Conservation (phyloP, 2,888 invertebrate species). For the Lithophane ornitopus region DNA sequence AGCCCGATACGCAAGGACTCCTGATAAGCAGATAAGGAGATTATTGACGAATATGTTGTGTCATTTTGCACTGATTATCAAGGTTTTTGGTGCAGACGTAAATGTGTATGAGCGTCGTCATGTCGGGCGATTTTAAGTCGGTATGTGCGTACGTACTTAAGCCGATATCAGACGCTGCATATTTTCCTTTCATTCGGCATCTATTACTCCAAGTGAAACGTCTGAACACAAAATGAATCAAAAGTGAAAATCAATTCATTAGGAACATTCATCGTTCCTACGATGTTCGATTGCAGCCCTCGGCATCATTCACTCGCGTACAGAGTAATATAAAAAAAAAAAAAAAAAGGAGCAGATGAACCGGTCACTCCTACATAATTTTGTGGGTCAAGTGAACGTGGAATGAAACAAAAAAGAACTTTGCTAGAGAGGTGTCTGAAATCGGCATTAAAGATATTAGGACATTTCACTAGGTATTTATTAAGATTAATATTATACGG, state of each 20-base stretch:
- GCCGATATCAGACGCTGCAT: not conserved
- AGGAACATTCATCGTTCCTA: no score
- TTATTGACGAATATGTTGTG: slow-evolving; percentile 34
- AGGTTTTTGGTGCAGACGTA: not conserved
- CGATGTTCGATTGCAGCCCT: not conserved
- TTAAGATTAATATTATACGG: no score
- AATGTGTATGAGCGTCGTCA: slow-evolving; percentile 8
- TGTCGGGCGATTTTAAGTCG: slow-evolving; percentile 6
- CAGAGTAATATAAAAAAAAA: not conserved
- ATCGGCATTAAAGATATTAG: not conserved
- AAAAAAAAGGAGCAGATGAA: not conserved
- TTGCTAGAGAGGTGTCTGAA: not conserved
- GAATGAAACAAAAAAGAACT: not conserved
- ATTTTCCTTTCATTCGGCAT: not conserved
- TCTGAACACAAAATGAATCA: not conserved
- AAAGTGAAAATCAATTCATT: no score
- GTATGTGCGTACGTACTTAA: slow-evolving; percentile 4
- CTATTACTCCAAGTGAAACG: not conserved
- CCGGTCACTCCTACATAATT: no score
- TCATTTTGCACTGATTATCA: slow-evolving; percentile 38
- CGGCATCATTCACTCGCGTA: not conserved
- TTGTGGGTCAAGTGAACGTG: not conserved
- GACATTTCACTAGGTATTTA: no score
- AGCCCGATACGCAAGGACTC: slow-evolving; percentile 14
- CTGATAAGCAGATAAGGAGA: slow-evolving; percentile 46